phyloP scores from a whole-genome alignment of 2,888 invertebrate species.

The Caenorhabditis wallacei region DNA sequence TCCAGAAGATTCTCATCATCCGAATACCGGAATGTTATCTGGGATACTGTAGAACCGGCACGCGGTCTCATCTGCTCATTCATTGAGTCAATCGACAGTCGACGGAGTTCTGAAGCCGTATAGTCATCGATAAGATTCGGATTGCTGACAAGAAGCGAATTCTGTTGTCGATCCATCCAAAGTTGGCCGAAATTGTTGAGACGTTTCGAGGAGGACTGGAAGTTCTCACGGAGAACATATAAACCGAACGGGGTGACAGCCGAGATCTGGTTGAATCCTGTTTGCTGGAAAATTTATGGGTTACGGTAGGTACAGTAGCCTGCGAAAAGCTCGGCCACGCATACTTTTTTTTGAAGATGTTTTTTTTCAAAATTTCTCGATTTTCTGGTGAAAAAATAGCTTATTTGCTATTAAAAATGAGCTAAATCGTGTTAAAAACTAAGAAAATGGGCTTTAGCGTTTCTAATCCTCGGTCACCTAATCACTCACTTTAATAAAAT shows the following conservation, averaged over 20 bases:
- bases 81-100: conserved; percentile 23
- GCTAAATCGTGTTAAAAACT: too few relatives aligned
- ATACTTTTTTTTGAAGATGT: neutral
- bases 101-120: neutral
- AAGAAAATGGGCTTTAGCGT: neutral
- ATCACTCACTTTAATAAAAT: conserved; percentile 32
- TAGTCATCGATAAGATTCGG: conserved; percentile 10
- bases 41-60: conserved; percentile 44
- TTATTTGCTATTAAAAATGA: too few relatives aligned
- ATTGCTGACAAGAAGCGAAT: conserved; percentile 4
- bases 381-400: too few relatives aligned
- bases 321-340: too few relatives aligned
- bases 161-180: conserved; percentile 37
- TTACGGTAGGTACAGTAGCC: too few relatives aligned
- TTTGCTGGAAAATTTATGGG: conserved; percentile 37
- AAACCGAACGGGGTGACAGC: conserved; percentile 56
- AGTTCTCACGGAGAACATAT: conserved; percentile 48
- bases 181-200: conserved; percentile 12
- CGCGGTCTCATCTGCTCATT: conserved; percentile 37
- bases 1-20: conserved; percentile 38
- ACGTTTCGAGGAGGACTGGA: neutral
- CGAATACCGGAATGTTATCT: conserved; percentile 18
- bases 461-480: neutral
- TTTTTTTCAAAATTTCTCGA: too few relatives aligned
- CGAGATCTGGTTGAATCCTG: conserved; percentile 57